Base-by-base conservation (phyloP, 1,140 invertebrate genomes). In the Argopecten irradians region DNA sequence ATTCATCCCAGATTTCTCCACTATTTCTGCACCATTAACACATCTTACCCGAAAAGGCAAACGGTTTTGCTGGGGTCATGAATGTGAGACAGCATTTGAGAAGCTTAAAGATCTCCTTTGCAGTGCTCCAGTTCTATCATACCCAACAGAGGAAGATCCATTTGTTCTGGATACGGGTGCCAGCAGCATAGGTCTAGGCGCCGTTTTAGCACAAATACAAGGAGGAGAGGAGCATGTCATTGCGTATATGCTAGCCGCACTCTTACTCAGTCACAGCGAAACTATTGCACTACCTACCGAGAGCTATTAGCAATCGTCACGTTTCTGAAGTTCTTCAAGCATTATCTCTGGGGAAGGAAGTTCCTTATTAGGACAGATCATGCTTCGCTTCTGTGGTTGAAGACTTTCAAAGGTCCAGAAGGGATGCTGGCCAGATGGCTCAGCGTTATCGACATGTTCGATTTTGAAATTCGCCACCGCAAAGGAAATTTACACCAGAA, bases 341-440 rank as follows among this genome's bases (percentile, higher is more conserved):
- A 8, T 55, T 55, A 11, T 22, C 43, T 55, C 43, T 55, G 16
- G 8, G 43, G 43, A 11, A 71, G 22, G 39, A 36, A 55, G 22
- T 86, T 87, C 39, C 86, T n/a, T n/a, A n/a, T n/a, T n/a, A n/a
- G n/a, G n/a, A n/a, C n/a, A n/a, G n/a, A n/a, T n/a, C n/a, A 86
- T 36, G 86, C 71, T 28, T 83, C 86, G 11, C 28, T 87, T 9
- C 22, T n/a, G 33, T 87, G 86, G 55, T 39, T 87, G 33, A 87
- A 87, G 16, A 87, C 82, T 35, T 83, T 83, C 8, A 87, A 87
- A 34, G 39, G 83, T 83, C 35, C 55, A 0, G 86, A 86, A 55
- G 86, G 34, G 8, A 82, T 86, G 14, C 19, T 83, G 14, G 55
- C 86, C 7, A 36, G 71, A 83, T 83, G 86, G 86, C 34, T 83